phyloP scores from a whole-genome alignment of 2,888 invertebrate genomes.

The Prenolepis imparis region DNA sequence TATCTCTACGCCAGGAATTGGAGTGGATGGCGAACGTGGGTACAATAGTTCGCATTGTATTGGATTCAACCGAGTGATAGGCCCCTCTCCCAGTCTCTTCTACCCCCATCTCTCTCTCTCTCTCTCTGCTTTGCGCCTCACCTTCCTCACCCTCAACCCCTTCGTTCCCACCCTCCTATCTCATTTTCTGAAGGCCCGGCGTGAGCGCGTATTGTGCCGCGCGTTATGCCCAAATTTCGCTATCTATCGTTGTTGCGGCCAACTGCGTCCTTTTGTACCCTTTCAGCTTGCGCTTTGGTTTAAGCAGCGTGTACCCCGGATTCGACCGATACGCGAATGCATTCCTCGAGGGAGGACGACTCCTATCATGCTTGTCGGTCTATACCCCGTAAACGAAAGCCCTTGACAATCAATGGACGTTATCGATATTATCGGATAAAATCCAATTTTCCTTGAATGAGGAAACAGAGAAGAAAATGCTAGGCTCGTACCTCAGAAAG shows the following conservation, averaged over 20 bases:
- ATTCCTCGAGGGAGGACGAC: not conserved
- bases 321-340: constrained; percentile 43
- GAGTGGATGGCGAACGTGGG: constrained; percentile 77
- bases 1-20: constrained; percentile 76
- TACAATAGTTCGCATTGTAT: constrained; percentile 79
- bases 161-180: constrained; percentile 57
- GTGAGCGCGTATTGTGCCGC: constrained; percentile 69
- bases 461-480: no score
- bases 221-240: constrained; percentile 69
- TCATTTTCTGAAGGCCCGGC: constrained; percentile 71
- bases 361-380: constrained; percentile 15
- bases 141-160: constrained; percentile 49
- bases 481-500: not conserved
- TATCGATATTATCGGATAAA: not conserved
- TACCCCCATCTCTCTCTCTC: constrained; percentile 3
- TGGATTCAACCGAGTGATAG: constrained; percentile 76
- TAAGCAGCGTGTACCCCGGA: constrained; percentile 46
- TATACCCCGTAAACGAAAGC: not conserved
- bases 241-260: constrained; percentile 72
- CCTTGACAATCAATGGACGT: not conserved
- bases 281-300: constrained; percentile 59
- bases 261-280: constrained; percentile 70
- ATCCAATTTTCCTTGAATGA: constrained; percentile 15
- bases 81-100: constrained; percentile 50
- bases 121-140: constrained; percentile 12